Evolutionary conservation across 2,888 invertebrate genomes (phyloP).

Genomic region (Callyntrura guangdongensis): DNA sequence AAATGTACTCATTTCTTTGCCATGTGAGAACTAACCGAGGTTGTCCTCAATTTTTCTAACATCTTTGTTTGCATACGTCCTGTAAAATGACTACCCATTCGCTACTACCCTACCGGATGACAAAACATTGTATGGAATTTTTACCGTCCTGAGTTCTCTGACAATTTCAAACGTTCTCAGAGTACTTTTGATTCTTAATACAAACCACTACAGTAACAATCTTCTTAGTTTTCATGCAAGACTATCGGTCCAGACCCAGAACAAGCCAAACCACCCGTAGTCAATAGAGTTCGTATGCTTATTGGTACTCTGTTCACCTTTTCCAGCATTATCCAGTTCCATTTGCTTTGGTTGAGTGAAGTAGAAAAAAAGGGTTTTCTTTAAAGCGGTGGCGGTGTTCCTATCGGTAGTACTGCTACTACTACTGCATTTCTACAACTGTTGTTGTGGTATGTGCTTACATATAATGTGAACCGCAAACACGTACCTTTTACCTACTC

Average conservation of each 20-base stretch:
- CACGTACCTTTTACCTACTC: conserved; percentile 30
- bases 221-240: neutral
- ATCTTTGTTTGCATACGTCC: too few species aligned
- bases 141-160: too few species aligned
- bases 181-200: too few species aligned
- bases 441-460: conserved; percentile 20
- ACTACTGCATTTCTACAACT: conserved; percentile 9
- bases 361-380: neutral
- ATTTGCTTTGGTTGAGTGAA: neutral
- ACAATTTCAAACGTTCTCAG: too few species aligned
- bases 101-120: too few species aligned
- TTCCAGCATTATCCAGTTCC: neutral
- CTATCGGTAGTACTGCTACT: neutral
- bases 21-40: too few species aligned
- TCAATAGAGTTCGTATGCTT: neutral
- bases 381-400: neutral
- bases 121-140: too few species aligned
- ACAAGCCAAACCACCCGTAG: neutral
- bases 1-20: too few species aligned
- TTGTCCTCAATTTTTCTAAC: too few species aligned
- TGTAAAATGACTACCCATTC: too few species aligned
- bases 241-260: neutral
- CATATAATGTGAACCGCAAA: conserved; percentile 27
- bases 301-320: neutral
- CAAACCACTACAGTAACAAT: too few species aligned